Evolutionary conservation across 2,888 invertebrate species (phyloP).

Genomic region (Agrochola lota): DNA sequence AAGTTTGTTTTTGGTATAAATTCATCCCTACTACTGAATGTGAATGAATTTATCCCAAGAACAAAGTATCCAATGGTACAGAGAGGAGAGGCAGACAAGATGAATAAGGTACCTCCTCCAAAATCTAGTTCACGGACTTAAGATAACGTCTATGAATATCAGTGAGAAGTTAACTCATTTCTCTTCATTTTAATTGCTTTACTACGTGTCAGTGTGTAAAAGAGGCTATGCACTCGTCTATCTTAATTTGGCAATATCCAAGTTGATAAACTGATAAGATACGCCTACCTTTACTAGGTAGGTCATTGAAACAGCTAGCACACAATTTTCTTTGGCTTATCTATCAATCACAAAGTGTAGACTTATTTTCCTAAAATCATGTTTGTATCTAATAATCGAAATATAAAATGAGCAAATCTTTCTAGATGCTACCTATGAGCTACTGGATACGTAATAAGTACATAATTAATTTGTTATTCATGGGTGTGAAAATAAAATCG

Average conservation of each 20-base stretch:
- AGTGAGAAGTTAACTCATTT: conserved; percentile 1
- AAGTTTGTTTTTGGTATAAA: no score
- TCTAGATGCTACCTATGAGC: not conserved
- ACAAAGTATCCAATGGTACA: no score
- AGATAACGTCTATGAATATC: conserved; percentile 5
- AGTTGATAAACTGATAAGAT: conserved; percentile 68
- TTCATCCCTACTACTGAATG: no score
- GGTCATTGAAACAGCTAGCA: conserved; percentile 46
- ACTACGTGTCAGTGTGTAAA: conserved; percentile 22
- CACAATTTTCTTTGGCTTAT: conserved; percentile 11
- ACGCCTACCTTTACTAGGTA: conserved; percentile 35
- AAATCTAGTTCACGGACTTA: conserved; percentile 10
- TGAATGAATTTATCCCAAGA: no score
- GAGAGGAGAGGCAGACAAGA: not conserved
- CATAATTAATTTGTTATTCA: conserved; percentile 3
- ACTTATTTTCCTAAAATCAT: not conserved
- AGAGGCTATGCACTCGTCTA: conserved; percentile 25
- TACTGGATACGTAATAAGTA: not conserved
- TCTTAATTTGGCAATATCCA: conserved; percentile 57
- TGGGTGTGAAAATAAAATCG: conserved; percentile 4
- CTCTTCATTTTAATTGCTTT: conserved; percentile 34
- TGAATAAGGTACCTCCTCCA: not conserved
- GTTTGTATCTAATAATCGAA: not conserved
- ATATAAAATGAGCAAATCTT: not conserved
- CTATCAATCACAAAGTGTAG: conserved; percentile 1